phyloP scores from a whole-genome alignment of 2,797 vertebrate species.

The Sorex maritimensis region DNA sequence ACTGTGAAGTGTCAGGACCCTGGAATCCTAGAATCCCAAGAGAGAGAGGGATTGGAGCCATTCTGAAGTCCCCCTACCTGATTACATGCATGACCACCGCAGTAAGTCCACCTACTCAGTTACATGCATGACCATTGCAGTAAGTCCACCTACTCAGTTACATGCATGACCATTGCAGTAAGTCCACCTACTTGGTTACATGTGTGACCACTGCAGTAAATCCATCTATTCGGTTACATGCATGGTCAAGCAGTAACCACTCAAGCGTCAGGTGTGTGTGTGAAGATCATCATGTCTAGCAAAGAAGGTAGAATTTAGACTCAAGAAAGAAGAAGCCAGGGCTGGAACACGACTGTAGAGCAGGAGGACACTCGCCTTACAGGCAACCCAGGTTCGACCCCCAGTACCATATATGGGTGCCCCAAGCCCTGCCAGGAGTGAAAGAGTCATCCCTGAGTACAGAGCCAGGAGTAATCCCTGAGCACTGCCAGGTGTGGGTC shows the following conservation, averaged over 20 bases:
- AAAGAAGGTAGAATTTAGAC: background rate
- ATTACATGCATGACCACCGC: background rate
- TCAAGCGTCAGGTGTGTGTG: background rate
- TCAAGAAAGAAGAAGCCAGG: constrained; percentile 23
- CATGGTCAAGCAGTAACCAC: background rate
- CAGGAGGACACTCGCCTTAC: too few relatives aligned
- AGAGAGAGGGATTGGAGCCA: too few relatives aligned
- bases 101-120: background rate
- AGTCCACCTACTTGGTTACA: too few relatives aligned
- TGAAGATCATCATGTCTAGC: background rate
- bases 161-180: background rate
- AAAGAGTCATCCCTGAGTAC: too few relatives aligned
- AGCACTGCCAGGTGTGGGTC: too few relatives aligned
- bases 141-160: background rate
- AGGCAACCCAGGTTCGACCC: too few relatives aligned
- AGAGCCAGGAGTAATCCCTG: too few relatives aligned
- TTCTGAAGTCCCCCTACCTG: background rate
- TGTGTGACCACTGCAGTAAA: background rate
- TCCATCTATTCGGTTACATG: too few relatives aligned
- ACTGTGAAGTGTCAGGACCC: background rate
- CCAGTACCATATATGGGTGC: too few relatives aligned
- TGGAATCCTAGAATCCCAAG: background rate
- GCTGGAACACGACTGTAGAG: background rate
- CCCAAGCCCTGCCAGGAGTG: too few relatives aligned
- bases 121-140: background rate